phyloP scores from a whole-genome alignment of 1,140 invertebrate genomes.

The Trialeurodes vaporariorum region DNA sequence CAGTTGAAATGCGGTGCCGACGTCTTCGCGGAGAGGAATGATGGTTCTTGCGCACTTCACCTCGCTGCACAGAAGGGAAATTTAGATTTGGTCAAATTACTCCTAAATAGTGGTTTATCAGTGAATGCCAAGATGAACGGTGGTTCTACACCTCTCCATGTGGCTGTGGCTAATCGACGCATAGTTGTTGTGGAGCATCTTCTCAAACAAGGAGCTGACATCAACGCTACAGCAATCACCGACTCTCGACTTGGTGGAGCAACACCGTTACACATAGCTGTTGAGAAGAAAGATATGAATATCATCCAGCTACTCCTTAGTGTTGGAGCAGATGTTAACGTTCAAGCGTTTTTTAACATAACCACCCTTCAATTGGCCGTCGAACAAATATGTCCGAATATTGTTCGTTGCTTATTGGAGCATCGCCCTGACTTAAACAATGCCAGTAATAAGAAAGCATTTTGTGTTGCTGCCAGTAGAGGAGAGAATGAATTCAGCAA shows the following conservation, averaged over 20 bases:
- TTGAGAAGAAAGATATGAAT: background rate
- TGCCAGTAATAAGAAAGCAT: background rate
- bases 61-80: background rate
- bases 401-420: background rate
- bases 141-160: background rate
- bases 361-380: background rate
- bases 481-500: background rate
- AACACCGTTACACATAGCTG: background rate
- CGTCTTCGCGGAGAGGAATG: background rate
- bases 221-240: background rate
- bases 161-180: background rate
- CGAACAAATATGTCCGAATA: background rate
- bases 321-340: background rate
- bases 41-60: background rate
- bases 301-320: background rate
- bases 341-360: background rate
- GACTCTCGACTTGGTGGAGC: background rate
- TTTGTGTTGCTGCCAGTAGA: background rate
- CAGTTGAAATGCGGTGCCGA: background rate
- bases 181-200: background rate
- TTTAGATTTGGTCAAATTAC: background rate
- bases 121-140: background rate
- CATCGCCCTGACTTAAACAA: background rate
- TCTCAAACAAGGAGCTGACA: background rate
- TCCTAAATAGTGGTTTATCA: background rate